Percentiles rank a stretch among this genome's conserved stretches.
These are phyloP conservation scores for Aphelinus atriplicis DNA, from an alignment of 1,140 invertebrate genomes.

Conservation along the genomic window DNA sequence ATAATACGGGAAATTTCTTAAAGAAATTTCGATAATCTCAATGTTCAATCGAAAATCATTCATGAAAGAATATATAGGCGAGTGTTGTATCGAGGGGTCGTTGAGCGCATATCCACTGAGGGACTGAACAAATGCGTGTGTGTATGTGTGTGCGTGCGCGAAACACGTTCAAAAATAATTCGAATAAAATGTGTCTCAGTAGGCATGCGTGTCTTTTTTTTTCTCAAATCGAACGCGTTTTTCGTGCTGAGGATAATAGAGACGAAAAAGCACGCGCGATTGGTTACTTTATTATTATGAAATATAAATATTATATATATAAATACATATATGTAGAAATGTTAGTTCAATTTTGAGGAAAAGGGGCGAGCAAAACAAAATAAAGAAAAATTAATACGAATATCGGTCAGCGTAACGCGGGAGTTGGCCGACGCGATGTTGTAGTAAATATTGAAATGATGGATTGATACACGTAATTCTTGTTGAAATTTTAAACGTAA, in stretches of 20 bases:
- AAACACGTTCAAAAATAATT: constrained; percentile 16
- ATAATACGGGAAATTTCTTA: too few relatives aligned
- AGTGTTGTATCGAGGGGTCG: neutral
- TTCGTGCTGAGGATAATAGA: constrained; percentile 8
- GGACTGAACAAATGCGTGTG: neutral
- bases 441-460: constrained; percentile 8
- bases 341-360: constrained; percentile 49
- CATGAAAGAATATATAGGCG: too few relatives aligned
- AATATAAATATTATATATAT: constrained; percentile 45
- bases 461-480: constrained; percentile 41
- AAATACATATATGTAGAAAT: constrained; percentile 45
- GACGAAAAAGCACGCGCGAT: constrained; percentile 43
- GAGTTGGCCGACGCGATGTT: constrained; percentile 42
- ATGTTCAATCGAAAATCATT: too few relatives aligned
- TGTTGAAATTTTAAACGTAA: constrained; percentile 45
- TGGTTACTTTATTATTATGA: constrained; percentile 53
- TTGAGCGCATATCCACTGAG: constrained; percentile 12
- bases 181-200: constrained; percentile 19
- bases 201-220: constrained; percentile 14
- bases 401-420: constrained; percentile 30
- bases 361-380: constrained; percentile 27
- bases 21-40: too few relatives aligned
- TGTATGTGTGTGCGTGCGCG: neutral
- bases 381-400: constrained; percentile 17
- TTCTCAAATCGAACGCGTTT: constrained; percentile 2